Base-by-base conservation (phyloP, 2,888 invertebrate genomes). In the Agriopis aurantiaria region DNA sequence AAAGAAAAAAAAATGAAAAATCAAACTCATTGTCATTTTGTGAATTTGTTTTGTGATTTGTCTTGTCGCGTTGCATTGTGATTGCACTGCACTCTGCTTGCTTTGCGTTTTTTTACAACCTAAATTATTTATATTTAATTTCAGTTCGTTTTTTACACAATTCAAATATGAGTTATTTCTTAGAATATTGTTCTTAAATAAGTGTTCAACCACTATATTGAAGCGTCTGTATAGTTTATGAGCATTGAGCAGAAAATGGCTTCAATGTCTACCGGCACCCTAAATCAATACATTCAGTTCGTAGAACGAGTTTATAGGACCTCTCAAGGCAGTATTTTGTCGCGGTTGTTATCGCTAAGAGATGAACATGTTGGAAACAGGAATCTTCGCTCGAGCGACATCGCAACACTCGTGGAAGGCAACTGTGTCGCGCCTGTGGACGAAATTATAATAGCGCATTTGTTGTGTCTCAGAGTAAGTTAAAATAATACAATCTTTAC, bases 321-420 rank as follows among this genome's bases (percentile, higher is more conserved):
- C 8, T 95, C 94, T 69, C 96, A 97, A 86, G 97, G 96, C 0
- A 89, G 92, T 45, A 88, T 94, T 71, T 88, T 97, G 60, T 95
- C 96, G 0, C 91, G 92, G 41, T 94, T 96, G 67, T 78, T 97
- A 0, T 96, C 96, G 0, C 89, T 97, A 40, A 93, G 96, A 66
- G 96, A 98, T 84, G 96, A 96, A 23, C 98, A 98, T 89, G 96
- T 96, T 6, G 94, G 94, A 60, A 97, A 96, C 82, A 94, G 95
- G 67, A 96, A 96, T 80, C 91, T 97, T 14, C 96, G 96, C 71
- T 92, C 97, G 11, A 96, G 96, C 72, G 95, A 95, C 79, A 97
- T 97, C 0, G 97, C 97, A 75, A 90, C 94, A 43, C 91, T 96
- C 40, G 96, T 97, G 1, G 96, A 96, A 79, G 95, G 96, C 62